Base-by-base conservation (phyloP, 2,888 invertebrate genomes). In the Eilema griseolum region DNA sequence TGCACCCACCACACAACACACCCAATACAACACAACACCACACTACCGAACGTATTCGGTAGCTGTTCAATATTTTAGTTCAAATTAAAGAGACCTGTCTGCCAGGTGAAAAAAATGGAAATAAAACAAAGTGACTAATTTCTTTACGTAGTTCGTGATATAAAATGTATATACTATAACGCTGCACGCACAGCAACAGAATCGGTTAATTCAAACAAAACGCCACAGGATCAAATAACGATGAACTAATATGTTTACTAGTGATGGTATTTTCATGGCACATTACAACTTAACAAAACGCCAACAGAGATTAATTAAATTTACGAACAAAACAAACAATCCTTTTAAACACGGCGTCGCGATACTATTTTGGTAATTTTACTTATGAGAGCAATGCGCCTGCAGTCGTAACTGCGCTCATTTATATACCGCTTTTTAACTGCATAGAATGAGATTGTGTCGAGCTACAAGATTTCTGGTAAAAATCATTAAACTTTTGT, bases 191-290 rank as follows among this genome's bases (percentile, higher is more conserved):
- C 1, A 20, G 5, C 0, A 46, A 20, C 7, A 20, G 14, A 46
- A n/a, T n/a, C 52, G 52, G n/a, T 52, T n/a, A n/a, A n/a, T n/a
- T 52, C n/a, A n/a, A n/a, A 52, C 52, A 52, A 52, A 52, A 46
- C 46, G 7, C 46, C 20, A 5, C n/a, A n/a, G 10, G n/a, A 8
- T 20, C n/a, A 52, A 52, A 52, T 52, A 52, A 16, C 20, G n/a
- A 52, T 1, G 20, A 10, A n/a, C 3, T n/a, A n/a, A n/a, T n/a
- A 52, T 52, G 8, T 52, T 52, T n/a, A 52, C 52, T 52, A 46
- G 8, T 2, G 20, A 52, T n/a, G 20, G n/a, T 52, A 52, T 52
- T 52, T 52, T n/a, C 52, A 52, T n/a, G 52, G n/a, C 52, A n/a
- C 52, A 52, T 52, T 52, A 52, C 52, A n/a, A 46, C 46, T 46